Percentiles rank a stretch among this genome's conserved stretches.
phyloP scores from a whole-genome alignment of 30 jellyfish, hydroid and myxozoan genomes.

The Clytia hemisphaerica region DNA sequence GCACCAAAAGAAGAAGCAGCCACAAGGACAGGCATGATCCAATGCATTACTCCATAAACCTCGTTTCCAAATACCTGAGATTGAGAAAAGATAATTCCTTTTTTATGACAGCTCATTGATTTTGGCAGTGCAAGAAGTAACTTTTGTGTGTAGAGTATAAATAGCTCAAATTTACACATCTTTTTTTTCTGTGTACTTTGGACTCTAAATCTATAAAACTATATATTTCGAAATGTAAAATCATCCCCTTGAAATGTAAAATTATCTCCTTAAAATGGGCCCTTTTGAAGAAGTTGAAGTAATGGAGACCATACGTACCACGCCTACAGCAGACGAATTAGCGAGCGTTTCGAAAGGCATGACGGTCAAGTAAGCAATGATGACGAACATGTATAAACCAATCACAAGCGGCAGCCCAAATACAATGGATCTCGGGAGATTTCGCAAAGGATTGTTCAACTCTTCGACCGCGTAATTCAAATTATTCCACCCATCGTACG shows the following conservation, averaged over 20 bases:
- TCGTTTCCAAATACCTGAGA: conserved; percentile 12
- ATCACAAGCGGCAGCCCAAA: conserved; percentile 49
- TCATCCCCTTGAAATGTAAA: too few relatives aligned
- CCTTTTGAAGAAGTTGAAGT: too few relatives aligned
- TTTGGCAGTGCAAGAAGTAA: too few relatives aligned
- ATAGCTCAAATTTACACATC: too few relatives aligned
- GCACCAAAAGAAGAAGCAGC: conserved; percentile 40
- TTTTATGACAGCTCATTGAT: not conserved
- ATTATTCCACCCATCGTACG: conserved; percentile 49
- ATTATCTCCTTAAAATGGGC: too few relatives aligned
- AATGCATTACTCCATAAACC: conserved; percentile 28
- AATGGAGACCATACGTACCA: conserved; percentile 12
- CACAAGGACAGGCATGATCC: conserved; percentile 24
- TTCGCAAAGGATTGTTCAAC: conserved; percentile 31
- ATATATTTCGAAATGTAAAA: too few relatives aligned
- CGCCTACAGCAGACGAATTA: conserved; percentile 40
- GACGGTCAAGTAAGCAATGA: conserved; percentile 34
- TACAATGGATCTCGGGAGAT: conserved; percentile 38
- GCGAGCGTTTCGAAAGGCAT: conserved; percentile 17
- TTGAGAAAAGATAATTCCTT: too few relatives aligned
- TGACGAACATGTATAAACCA: conserved; percentile 25
- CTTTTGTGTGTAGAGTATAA: too few relatives aligned
- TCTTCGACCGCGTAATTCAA: conserved; percentile 36
- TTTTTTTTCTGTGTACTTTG: too few relatives aligned
- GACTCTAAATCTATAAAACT: too few relatives aligned